phyloP scores from a whole-genome alignment of 2,113 vertebrate species.

The Zosterops pallidus region DNA sequence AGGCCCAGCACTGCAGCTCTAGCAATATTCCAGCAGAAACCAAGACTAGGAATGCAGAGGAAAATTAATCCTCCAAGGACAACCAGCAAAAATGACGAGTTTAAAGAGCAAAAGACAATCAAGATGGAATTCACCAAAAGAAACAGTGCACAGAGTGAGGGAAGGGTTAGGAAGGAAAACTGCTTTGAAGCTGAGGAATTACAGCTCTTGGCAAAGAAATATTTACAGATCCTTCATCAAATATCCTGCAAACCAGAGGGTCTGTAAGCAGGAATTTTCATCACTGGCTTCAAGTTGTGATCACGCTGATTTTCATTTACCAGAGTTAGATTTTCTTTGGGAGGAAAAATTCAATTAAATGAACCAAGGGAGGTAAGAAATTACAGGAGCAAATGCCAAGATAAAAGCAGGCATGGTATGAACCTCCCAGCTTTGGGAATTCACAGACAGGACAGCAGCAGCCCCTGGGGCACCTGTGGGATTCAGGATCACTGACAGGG shows the following conservation, averaged over 20 bases:
- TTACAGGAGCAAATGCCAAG: fast-evolving
- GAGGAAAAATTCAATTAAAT: neutral
- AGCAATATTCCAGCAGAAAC: neutral
- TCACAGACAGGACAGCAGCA: neutral
- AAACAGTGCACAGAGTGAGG: neutral
- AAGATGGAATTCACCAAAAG: neutral
- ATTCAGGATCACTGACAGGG: neutral
- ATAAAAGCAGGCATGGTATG: fast-evolving
- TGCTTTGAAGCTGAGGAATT: neutral
- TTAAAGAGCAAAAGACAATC: neutral
- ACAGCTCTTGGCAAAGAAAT: neutral
- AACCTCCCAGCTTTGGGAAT: neutral
- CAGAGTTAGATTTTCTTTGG: neutral
- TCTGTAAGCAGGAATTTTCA: neutral
- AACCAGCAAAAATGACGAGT: neutral
- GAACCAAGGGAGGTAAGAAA: neutral
- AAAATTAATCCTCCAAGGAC: neutral
- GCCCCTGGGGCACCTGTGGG: neutral
- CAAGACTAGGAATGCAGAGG: neutral
- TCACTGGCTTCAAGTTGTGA: fast-evolving
- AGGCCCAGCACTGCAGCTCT: neutral
- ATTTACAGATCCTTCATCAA: neutral
- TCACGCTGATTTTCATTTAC: fast-evolving
- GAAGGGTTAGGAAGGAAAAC: neutral
- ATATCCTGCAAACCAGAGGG: neutral